Conservation (phyloP, 2,113 vertebrate genomes). For the Ploceus nigricollis region DNA sequence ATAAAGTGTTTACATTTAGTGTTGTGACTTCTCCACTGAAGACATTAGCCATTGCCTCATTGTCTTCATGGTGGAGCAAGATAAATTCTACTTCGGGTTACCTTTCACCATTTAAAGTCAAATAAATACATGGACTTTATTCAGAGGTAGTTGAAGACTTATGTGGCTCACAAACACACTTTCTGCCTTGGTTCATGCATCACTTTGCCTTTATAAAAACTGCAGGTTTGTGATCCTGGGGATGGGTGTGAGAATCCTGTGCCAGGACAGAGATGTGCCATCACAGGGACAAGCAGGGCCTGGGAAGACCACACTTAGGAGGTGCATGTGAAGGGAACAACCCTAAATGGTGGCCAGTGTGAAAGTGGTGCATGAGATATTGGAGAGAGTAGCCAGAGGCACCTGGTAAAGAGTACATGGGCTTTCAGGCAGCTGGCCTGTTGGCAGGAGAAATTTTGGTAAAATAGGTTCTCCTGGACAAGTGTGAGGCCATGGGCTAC, state of each 20-base stretch:
- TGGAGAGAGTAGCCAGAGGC: not conserved
- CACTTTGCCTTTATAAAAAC: not conserved
- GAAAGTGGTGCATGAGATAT: not conserved
- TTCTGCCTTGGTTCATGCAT: not conserved
- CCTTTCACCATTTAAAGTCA: not conserved
- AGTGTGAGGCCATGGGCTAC: not conserved
- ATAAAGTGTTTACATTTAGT: not conserved
- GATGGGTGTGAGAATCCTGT: not conserved
- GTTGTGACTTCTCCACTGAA: not conserved
- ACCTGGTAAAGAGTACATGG: not conserved
- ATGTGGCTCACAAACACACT: not conserved
- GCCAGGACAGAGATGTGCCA: not conserved
- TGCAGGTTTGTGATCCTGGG: not conserved
- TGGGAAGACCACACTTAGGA: not conserved
- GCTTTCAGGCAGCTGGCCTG: not conserved
- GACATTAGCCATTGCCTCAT: not conserved
- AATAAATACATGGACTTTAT: not conserved
- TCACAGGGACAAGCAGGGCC: not conserved
- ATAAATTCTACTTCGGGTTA: not conserved
- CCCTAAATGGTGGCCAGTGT: not conserved
- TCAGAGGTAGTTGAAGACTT: not conserved
- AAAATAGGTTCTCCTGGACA: not conserved
- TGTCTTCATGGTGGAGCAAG: not conserved
- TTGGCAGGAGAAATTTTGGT: not conserved
- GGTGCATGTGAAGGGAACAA: not conserved